Conservation (phyloP, 2,113 vertebrate genomes). For the Vulpes ferrilata region DNA sequence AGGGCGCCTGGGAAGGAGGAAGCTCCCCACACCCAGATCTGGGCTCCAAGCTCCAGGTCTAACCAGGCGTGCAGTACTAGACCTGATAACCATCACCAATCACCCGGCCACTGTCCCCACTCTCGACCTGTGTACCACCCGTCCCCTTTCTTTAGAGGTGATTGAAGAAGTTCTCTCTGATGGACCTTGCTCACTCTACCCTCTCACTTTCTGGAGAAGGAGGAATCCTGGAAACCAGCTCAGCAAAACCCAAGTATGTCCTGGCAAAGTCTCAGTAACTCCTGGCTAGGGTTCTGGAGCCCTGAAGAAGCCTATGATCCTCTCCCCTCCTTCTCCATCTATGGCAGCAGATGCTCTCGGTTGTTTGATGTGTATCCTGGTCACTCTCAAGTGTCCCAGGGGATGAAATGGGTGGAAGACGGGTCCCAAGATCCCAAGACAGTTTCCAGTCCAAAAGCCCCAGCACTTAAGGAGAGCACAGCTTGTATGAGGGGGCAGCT, state of each 20-base stretch:
- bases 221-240: conserved; percentile 62
- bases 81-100: not conserved
- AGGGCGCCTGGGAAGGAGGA: not conserved
- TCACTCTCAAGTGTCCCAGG: not conserved
- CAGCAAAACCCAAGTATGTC: conserved; percentile 62
- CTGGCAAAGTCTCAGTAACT: conserved; percentile 70
- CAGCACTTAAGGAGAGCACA: not conserved
- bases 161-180: not conserved
- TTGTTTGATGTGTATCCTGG: not conserved
- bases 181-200: conserved; percentile 72
- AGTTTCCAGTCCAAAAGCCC: not conserved
- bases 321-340: not conserved
- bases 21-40: not conserved
- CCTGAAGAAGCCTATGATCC: not conserved
- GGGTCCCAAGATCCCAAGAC: rapidly evolving
- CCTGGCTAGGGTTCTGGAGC: conserved; percentile 1
- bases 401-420: not conserved
- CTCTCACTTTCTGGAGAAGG: not conserved
- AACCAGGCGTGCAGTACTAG: not conserved
- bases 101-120: not conserved
- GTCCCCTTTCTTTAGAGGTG: not conserved
- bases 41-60: not conserved
- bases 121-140: too few species aligned
- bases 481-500: not conserved
- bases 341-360: not conserved